Conservation (phyloP, 2,888 invertebrate genomes). For the Hirtodrosophila cameraria region DNA sequence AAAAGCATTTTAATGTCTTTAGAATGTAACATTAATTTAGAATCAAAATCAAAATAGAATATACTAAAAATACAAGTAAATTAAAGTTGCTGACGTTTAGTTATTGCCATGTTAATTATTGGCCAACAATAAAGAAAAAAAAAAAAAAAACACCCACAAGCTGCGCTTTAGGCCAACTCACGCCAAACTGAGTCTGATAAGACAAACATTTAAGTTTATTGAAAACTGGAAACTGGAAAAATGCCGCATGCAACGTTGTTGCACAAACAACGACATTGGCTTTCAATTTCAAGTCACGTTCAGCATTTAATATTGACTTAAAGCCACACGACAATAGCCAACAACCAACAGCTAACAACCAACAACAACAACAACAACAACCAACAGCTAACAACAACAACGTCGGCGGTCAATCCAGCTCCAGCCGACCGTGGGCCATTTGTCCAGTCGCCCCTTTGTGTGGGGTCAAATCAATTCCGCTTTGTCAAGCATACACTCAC, state of each 20-base stretch:
- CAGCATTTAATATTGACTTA: conserved; percentile 52
- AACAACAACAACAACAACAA: conserved; percentile 15
- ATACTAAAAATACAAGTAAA: conserved; percentile 15
- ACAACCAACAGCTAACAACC: conserved; percentile 9
- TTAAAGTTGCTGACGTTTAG: not conserved
- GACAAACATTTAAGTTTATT: conserved; percentile 7
- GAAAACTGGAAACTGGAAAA: conserved; percentile 6
- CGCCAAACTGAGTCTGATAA: conserved; percentile 37
- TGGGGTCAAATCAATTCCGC: conserved; percentile 69
- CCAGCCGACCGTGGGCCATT: conserved; percentile 62
- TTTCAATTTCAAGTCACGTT: conserved; percentile 77
- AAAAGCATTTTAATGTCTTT: conserved; percentile 74
- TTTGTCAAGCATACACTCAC: conserved; percentile 56
- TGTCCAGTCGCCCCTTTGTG: conserved; percentile 39
- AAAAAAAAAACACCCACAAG: conserved; percentile 23
- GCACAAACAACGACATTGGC: conserved; percentile 52
- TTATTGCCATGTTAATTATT: conserved; percentile 28
- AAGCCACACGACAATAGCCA: conserved; percentile 40
- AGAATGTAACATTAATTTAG: conserved; percentile 57
- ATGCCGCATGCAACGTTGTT: conserved; percentile 22
- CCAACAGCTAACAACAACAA: conserved; percentile 1
- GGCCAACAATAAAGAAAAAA: not conserved
- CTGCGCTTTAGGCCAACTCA: not conserved
- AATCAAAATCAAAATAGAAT: conserved; percentile 5
- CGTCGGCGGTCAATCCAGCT: conserved; percentile 20